These are phyloP conservation scores for Hippocampus guttulatus DNA, from an alignment of 2,113 vertebrate species.

Conservation along the genomic window DNA sequence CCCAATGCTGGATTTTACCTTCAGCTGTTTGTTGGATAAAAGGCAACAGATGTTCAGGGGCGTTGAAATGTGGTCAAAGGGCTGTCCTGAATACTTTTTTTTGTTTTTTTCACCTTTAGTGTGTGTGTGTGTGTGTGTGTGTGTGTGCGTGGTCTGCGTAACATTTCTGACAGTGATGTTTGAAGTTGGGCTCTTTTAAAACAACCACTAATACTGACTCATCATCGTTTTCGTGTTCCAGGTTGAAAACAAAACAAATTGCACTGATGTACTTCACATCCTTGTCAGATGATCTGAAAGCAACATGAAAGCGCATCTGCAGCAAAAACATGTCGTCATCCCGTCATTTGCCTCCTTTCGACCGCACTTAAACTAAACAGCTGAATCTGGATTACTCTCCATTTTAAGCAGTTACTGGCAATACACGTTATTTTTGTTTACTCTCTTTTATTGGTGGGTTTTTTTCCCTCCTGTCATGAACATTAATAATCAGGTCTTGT, in stretches of 20 bases:
- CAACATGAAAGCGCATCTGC: background rate
- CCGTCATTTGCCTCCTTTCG: background rate
- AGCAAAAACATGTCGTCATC: background rate
- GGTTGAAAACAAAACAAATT: background rate
- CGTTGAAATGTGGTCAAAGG: conserved; percentile 28
- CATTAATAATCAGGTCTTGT: background rate
- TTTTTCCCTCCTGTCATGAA: background rate
- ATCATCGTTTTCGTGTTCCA: background rate
- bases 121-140: background rate
- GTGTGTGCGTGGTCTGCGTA: background rate
- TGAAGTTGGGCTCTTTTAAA: conserved; percentile 25
- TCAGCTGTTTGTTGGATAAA: conserved; percentile 30
- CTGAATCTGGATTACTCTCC: background rate
- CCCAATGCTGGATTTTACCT: background rate
- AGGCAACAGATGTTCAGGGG: conserved; percentile 27
- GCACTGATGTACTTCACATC: background rate
- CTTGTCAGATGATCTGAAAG: background rate
- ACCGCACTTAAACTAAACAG: background rate
- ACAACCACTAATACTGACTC: conserved; percentile 5
- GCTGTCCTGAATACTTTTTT: conserved; percentile 11
- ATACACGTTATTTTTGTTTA: background rate
- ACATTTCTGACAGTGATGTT: conserved; percentile 21
- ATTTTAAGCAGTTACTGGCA: background rate
- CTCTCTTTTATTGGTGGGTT: background rate
- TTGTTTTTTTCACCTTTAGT: conserved; percentile 3